Evolutionary conservation across 2,888 invertebrate genomes (phyloP), one percentile per base, ranked within the genome.

Genomic region (Tetragnatha montana): DNA sequence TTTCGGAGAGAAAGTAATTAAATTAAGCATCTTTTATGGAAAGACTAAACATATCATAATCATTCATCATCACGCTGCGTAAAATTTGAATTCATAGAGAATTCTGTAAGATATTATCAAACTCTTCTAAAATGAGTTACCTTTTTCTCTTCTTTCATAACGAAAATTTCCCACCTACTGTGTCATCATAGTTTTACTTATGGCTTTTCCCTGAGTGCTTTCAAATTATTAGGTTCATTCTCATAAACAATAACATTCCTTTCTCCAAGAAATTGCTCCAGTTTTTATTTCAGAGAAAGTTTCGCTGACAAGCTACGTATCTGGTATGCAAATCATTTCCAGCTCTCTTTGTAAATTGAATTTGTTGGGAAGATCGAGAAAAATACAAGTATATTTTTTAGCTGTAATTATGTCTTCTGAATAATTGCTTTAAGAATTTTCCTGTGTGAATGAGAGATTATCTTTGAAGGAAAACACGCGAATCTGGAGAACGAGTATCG

Each of bases 311-410:
- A 22, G 22, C 17, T 50, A 12, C 78, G 22, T 70, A 78, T 85
- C 78, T 50, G 22, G 78, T 69, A 85, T 85, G 85, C 85, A 85
- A 78, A 85, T 85, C 76, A n/a, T 51, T 70, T n/a, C 19, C 35
- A 6, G 22, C 70, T 60, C 70, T 70, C 51, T 70, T 78, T 51
- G 14, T 10, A 85, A 85, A 85, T 85, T 85, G 21, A 85, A 85
- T 85, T 85, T 78, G 70, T 78, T 85, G 70, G n/a, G 50, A 1
- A 69, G 19, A 69, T 49, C 17, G 68, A 19, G 60, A 49, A 83
- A 68, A 84, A 60, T 35, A 21, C 19, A 21, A 14, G 21, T 73
- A 6, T 73, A 17, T 12, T 70, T 50, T 81, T 35, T 21, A 47
- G 17, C 12, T 73, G 19, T 50, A 70, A 12, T 68, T 78, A 47